These are phyloP conservation scores for Cheumatopsyche charites DNA, from an alignment of 1,140 invertebrate species.

Conservation along the genomic window DNA sequence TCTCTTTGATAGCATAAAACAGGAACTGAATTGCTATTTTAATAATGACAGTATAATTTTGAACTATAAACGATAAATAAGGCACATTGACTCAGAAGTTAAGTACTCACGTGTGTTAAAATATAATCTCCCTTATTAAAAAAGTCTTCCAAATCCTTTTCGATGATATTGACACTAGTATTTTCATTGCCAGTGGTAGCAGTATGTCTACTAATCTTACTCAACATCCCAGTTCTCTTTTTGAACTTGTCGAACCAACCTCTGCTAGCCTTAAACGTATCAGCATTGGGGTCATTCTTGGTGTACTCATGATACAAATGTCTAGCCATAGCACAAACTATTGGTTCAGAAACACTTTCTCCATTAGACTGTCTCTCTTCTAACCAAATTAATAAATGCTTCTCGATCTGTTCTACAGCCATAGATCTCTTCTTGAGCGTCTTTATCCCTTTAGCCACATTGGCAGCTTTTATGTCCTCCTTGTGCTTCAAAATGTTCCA, in stretches of 20 bases:
- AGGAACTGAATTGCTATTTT: no score
- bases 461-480: slow-evolving; percentile 41
- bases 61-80: no score
- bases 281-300: not conserved
- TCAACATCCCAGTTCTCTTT: slow-evolving; percentile 37
- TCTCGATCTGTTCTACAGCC: slow-evolving; percentile 44
- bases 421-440: slow-evolving; percentile 33
- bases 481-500: slow-evolving; percentile 36
- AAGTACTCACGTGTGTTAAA: no score
- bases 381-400: slow-evolving; percentile 45
- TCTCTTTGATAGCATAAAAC: no score
- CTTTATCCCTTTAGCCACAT: slow-evolving; percentile 42
- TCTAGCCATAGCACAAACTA: slow-evolving; percentile 45
- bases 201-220: no score
- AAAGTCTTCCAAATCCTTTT: no score
- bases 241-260: slow-evolving; percentile 46
- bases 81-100: no score
- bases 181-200: no score
- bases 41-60: no score
- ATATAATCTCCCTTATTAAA: no score
- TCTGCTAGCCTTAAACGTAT: slow-evolving; percentile 38
- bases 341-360: slow-evolving; percentile 38
- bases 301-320: slow-evolving; percentile 34
- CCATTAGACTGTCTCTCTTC: slow-evolving; percentile 44
- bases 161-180: no score